Percentiles rank a stretch among this genome's conserved stretches.
phyloP scores from a whole-genome alignment of 2,888 invertebrate genomes.

The Beris chalybata region DNA sequence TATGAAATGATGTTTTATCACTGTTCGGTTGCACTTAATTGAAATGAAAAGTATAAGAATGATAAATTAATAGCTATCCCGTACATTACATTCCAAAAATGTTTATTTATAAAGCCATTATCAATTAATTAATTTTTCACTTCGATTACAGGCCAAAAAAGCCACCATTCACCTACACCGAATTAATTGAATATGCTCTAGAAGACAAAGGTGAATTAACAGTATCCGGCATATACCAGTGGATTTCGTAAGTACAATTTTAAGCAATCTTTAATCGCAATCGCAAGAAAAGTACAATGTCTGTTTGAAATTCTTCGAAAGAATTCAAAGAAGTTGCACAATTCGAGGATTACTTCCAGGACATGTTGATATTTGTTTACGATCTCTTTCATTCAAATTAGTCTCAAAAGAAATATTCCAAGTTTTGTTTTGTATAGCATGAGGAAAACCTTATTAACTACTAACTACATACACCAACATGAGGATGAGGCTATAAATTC shows the following conservation, averaged over 20 bases:
- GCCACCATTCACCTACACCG: slow-evolving; percentile 88
- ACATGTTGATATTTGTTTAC: slow-evolving; percentile 42
- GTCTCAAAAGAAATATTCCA: slow-evolving; percentile 23
- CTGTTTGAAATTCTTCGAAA: neutral
- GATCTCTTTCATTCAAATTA: slow-evolving; percentile 34
- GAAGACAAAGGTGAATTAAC: slow-evolving; percentile 84
- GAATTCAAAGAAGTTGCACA: slow-evolving; percentile 20
- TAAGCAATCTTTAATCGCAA: neutral
- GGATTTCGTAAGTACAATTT: slow-evolving; percentile 82
- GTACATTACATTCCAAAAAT: too few species aligned
- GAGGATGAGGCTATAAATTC: neutral
- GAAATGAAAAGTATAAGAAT: too few species aligned
- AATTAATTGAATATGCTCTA: slow-evolving; percentile 84
- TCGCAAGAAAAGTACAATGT: slow-evolving; percentile 6
- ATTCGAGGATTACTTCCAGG: slow-evolving; percentile 13
- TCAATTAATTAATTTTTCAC: neutral
- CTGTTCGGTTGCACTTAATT: too few species aligned
- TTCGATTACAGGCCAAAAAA: slow-evolving; percentile 65
- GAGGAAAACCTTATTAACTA: neutral
- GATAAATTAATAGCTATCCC: too few species aligned
- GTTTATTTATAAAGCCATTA: too few species aligned
- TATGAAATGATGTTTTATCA: too few species aligned
- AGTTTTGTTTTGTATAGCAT: neutral
- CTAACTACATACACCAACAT: neutral
- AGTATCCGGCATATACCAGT: slow-evolving; percentile 88